Percentiles rank a stretch among this genome's conserved stretches.
These are phyloP conservation scores for Myxocyprinus asiaticus DNA, from an alignment of 2,113 vertebrate genomes.

Conservation along the genomic window DNA sequence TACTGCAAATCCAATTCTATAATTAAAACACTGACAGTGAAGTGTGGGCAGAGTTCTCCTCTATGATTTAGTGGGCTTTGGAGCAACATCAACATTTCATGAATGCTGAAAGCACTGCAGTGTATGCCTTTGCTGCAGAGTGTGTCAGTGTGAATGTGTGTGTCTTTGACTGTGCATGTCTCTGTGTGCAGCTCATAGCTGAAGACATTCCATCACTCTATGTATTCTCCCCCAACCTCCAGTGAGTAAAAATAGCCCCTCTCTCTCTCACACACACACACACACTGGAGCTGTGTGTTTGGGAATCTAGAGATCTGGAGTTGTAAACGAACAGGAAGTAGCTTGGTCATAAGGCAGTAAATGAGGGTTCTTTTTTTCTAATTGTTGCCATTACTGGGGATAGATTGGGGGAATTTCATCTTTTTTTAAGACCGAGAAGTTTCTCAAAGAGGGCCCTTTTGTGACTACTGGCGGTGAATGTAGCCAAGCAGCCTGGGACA, in stretches of 20 bases:
- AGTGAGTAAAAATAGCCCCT: no score
- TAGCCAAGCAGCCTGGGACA: no score
- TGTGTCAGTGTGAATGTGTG: conserved; percentile 11
- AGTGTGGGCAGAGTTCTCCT: neutral
- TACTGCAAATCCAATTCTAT: neutral
- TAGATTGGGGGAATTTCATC: neutral
- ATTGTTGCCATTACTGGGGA: conserved; percentile 27
- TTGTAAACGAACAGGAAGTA: conserved; percentile 49
- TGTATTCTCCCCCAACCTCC: neutral
- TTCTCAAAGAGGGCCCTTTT: no score
- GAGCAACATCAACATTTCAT: conserved; percentile 32
- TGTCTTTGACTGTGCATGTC: no score
- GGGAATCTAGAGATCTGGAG: conserved; percentile 43
- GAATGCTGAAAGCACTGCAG: conserved; percentile 35
- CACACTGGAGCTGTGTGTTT: conserved; percentile 41
- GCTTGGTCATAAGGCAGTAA: conserved; percentile 4
- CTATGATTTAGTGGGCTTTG: neutral
- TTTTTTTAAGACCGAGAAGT: neutral
- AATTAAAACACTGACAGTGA: neutral
- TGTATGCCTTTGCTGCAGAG: neutral
- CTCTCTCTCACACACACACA: conserved; percentile 9
- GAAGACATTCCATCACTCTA: conserved; percentile 42
- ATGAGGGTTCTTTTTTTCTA: conserved; percentile 40
- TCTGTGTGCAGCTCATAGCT: conserved; percentile 29
- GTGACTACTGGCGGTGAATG: no score